Base-by-base conservation (phyloP, 2,797 vertebrate genomes). In the Odontamblyopus lacepedii region DNA sequence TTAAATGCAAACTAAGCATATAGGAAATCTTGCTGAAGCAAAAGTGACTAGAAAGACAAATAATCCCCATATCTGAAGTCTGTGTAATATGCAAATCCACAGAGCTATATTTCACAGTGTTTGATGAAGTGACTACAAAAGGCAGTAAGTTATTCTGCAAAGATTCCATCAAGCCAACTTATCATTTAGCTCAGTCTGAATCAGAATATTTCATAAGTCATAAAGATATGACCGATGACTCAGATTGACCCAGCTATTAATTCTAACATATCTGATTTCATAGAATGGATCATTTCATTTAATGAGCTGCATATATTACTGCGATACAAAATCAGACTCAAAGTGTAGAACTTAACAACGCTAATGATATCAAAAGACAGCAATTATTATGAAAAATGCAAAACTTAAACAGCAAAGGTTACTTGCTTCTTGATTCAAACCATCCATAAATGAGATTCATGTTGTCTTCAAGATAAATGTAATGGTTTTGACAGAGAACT, bases 271-370 rank as follows among this genome's bases (percentile, higher is more conserved):
- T 64, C 26, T 75, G 57, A 81, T 74, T 80, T 41, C 71, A 78
- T 83, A 53, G 0, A 71, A 29, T 53, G 61, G 48, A 38, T 71
- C 29, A 7, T 61, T 53, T 6, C 51, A 44, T 44, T 26, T 82
- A 79, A 80, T 73, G 50, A 84, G 74, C 48, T 56, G 32, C 62
- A 76, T 78, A 64, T 67, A 76, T 76, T 63, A 65, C 41, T 29
- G 26, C 35, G 72, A 55, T 50, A 64, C 63, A 64, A 66, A 50
- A 29, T 38, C 35, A 18, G 23, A 65, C 26, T 41, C 15, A 0
- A 27, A 53, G 64, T 27, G 19, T 62, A 38, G 41, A 19, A 71
- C 78, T 79, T 18, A 67, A 66, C 70, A 79, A 27, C 50, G 19
- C 53, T 66, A 27, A 71, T 71, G 63, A 71, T 60, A 41, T 59